Evolutionary conservation across 2,797 vertebrate species (phyloP).

Genomic region (Liasis olivaceus): DNA sequence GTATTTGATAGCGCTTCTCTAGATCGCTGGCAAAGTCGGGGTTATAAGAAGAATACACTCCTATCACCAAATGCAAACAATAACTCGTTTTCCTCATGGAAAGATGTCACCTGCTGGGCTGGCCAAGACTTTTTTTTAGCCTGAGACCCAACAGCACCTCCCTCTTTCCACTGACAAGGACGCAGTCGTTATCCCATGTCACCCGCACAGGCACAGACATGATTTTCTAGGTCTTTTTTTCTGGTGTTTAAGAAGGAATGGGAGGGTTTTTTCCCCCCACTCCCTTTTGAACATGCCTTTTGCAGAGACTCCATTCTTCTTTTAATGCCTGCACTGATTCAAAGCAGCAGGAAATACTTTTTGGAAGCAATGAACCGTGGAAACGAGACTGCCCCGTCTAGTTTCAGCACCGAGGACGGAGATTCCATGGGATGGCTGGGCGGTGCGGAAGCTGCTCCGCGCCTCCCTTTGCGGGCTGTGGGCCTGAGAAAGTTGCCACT

Average conservation of each 20-base stretch:
- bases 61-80: neutral
- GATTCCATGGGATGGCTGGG: neutral
- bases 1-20: neutral
- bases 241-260: neutral
- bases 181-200: rapidly evolving
- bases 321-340: neutral
- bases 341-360: neutral
- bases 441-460: too few relatives aligned
- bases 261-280: neutral
- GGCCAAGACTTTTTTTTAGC: too few relatives aligned
- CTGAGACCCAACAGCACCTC: too few relatives aligned
- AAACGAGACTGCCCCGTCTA: neutral
- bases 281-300: neutral
- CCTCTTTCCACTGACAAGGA: neutral
- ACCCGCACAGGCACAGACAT: neutral
- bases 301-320: neutral
- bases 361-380: neutral
- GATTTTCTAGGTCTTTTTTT: neutral
- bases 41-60: neutral
- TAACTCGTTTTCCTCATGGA: too few relatives aligned
- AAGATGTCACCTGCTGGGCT: too few relatives aligned
- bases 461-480: too few relatives aligned
- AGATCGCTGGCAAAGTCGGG: neutral
- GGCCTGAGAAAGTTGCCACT: too few relatives aligned
- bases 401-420: neutral